Conservation (phyloP, 2,113 vertebrate species). For the Rhinichthys klamathensis region DNA sequence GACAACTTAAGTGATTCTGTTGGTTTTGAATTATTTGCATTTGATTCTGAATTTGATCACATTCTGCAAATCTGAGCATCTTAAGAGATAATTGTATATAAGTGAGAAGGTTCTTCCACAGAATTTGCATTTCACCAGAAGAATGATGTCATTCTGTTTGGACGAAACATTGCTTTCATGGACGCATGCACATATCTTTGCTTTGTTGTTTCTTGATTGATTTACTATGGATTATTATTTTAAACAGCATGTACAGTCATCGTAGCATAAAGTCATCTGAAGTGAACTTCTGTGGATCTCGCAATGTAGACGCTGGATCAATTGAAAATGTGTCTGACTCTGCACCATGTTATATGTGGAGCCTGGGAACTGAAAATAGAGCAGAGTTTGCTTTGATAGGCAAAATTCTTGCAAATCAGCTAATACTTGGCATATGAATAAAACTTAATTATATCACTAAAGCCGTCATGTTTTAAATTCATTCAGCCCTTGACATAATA, state of each 20-base stretch:
- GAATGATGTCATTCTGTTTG: background rate
- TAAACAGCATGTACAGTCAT: background rate
- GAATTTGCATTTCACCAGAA: conserved; percentile 43
- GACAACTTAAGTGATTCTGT: background rate
- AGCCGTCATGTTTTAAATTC: background rate
- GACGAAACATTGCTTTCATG: background rate
- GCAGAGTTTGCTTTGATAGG: conserved; percentile 29
- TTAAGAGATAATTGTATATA: background rate
- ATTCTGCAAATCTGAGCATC: background rate
- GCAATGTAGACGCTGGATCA: no score
- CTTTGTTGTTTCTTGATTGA: background rate
- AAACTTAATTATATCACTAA: background rate
- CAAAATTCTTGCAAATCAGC: conserved; percentile 31
- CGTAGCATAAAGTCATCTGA: background rate
- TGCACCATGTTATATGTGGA: background rate
- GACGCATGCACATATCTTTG: background rate
- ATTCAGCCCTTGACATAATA: background rate
- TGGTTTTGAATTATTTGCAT: background rate
- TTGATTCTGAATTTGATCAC: background rate
- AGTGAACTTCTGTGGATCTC: background rate
- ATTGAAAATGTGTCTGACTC: background rate
- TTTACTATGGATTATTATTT: background rate
- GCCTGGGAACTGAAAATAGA: conserved; percentile 13
- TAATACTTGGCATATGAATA: conserved; percentile 1
- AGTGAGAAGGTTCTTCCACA: background rate